Evolutionary conservation across 2,797 vertebrate genomes (phyloP).

Genomic region (Rhinichthys osculus): DNA sequence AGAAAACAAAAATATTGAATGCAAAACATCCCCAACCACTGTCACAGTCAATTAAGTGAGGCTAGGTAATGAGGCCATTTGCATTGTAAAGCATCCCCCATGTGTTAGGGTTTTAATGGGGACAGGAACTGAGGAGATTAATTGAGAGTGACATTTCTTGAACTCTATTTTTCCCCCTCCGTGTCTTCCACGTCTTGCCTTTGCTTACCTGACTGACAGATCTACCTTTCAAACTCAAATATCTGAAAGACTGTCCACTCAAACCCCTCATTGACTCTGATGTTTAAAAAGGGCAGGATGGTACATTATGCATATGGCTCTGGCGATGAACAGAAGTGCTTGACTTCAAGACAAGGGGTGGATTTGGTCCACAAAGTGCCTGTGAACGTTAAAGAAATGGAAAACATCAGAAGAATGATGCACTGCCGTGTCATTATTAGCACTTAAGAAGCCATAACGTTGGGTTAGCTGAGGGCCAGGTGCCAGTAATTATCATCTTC

Average conservation of each 20-base stretch:
- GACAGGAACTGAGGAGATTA: slow-evolving; percentile 90
- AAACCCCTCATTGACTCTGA: slow-evolving; percentile 87
- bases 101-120: slow-evolving; percentile 92
- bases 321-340: slow-evolving; percentile 19
- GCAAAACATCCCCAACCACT: slow-evolving; percentile 81
- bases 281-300: slow-evolving; percentile 76
- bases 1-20: slow-evolving; percentile 85
- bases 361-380: background rate
- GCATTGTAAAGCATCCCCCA: slow-evolving; percentile 89
- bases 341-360: background rate
- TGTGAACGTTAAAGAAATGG: background rate
- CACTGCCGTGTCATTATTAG: slow-evolving; percentile 23
- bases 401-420: slow-evolving; percentile 16
- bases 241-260: slow-evolving; percentile 89
- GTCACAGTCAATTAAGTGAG: slow-evolving; percentile 94
- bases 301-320: slow-evolving; percentile 77
- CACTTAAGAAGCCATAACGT: slow-evolving; percentile 7
- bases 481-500: background rate
- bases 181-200: slow-evolving; percentile 64
- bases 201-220: slow-evolving; percentile 89
- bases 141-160: slow-evolving; percentile 96
- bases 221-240: slow-evolving; percentile 92
- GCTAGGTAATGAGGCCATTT: slow-evolving; percentile 95
- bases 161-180: slow-evolving; percentile 78
- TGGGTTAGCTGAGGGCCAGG: slow-evolving; percentile 13